Evolutionary conservation across 2,888 invertebrate species (phyloP).

Genomic region (Ormyrus thymus): DNA sequence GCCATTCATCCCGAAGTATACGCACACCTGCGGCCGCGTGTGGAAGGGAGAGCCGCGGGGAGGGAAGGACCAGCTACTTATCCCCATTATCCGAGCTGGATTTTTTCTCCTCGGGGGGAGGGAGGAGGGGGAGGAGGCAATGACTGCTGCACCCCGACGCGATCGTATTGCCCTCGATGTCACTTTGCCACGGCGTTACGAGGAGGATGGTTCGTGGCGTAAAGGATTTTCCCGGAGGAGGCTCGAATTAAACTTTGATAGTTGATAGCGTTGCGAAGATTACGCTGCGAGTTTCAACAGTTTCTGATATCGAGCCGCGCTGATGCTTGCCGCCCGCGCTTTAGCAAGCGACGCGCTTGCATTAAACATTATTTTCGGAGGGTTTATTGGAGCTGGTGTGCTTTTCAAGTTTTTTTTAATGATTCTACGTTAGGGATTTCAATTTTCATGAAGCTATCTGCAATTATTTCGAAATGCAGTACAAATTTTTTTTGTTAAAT

Average conservation of each 20-base stretch:
- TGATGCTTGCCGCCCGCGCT: neutral
- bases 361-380: too few relatives aligned
- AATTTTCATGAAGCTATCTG: too few relatives aligned
- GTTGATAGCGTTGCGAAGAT: constrained; percentile 36
- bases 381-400: too few relatives aligned
- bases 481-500: too few relatives aligned
- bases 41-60: neutral
- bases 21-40: neutral
- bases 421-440: too few relatives aligned
- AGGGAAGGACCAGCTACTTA: too few relatives aligned
- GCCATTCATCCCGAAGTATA: constrained; percentile 35
- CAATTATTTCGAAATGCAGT: too few relatives aligned
- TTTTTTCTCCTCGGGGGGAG: neutral
- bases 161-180: too few relatives aligned
- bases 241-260: constrained; percentile 40
- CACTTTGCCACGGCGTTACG: neutral
- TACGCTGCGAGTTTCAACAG: constrained; percentile 34
- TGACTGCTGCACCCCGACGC: neutral
- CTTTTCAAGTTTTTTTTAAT: too few relatives aligned
- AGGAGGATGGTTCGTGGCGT: neutral
- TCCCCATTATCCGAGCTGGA: too few relatives aligned
- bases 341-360: neutral
- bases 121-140: neutral
- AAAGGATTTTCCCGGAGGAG: constrained; percentile 26
- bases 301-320: constrained; percentile 33